Base-by-base conservation (phyloP, 2,113 vertebrate genomes). In the Solea senegalensis region DNA sequence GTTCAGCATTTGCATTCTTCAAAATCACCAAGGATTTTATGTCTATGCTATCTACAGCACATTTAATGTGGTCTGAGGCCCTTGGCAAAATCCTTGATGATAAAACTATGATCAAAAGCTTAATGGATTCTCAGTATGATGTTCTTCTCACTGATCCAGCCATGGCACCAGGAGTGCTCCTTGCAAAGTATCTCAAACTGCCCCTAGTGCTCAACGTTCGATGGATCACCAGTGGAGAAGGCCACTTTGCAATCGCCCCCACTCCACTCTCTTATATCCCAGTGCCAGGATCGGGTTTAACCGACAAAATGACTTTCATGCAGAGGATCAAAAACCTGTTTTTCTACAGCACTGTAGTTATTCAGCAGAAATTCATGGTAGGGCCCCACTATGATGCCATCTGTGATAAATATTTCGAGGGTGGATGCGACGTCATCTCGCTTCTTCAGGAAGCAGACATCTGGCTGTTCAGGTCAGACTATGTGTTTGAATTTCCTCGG, bases 241-340 rank as follows among this genome's bases (percentile, higher is more conserved):
- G 91, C 1, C 92, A 93, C 28, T 92, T 90, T 50, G 67, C 27
- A 0, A 70, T 91, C 0, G 92, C 92, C 9, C 93, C 93, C 8
- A 92, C 92, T 0, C 93, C 93, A 0, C 57, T 90, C 9, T 94
- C 93, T 21, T 94, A 93, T 5, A 65, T 94, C 45, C 93, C 93
- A 10, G 68, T 86, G 2, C 86, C 86, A 68, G 91, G 92, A 61
- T 90, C 92, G 0, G 89, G 91, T 4, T 49, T 92, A 44, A 90
- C 90, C 2, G 90, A 93, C 65, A 82, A 85, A 62, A 94, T 94
- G 92, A 64, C 12, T 60, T 94, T 94, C 77, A 14, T 75, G 12
- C 88, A 94, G 63, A 88, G 93, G 57, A 50, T 92, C 12, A 82
- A 89, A 78, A 94, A 94, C 69, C 15, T 86, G 1, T 4, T 90